phyloP scores from a whole-genome alignment of 2,888 invertebrate species.

The Sipha maydis region DNA sequence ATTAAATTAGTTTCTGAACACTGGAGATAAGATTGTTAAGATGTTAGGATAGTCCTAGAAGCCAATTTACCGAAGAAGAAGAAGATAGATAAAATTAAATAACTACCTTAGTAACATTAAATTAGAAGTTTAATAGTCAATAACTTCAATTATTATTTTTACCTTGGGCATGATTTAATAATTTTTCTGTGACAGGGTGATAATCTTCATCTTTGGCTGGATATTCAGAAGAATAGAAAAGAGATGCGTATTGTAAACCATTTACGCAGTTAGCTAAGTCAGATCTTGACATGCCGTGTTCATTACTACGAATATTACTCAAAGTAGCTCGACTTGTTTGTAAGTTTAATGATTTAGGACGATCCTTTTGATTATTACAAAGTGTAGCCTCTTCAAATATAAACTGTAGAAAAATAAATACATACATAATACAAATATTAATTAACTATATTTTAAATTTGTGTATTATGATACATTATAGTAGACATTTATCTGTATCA shows the following conservation, averaged over 20 bases:
- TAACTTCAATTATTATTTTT: conserved; percentile 62
- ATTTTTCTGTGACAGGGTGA: conserved; percentile 84
- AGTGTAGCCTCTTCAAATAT: conserved; percentile 46
- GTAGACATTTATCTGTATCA: no score
- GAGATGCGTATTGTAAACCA: conserved; percentile 78
- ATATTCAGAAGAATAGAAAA: conserved; percentile 82
- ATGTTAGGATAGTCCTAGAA: no score
- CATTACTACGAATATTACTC: conserved; percentile 75
- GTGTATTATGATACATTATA: no score
- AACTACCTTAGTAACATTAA: not conserved
- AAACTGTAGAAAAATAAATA: conserved; percentile 32
- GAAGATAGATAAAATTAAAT: no score
- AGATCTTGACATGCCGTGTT: conserved; percentile 75
- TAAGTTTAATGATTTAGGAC: conserved; percentile 87
- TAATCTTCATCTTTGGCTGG: conserved; percentile 78
- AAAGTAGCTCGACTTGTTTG: conserved; percentile 80
- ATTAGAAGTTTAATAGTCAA: not conserved
- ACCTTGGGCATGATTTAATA: conserved; percentile 77
- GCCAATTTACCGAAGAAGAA: no score
- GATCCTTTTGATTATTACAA: conserved; percentile 72
- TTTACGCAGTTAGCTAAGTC: conserved; percentile 84
- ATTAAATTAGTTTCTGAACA: no score
- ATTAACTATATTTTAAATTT: no score
- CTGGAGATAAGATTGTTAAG: no score
- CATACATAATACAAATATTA: no score